Conservation (phyloP, 2,797 vertebrate genomes). For the Takifugu rubripes region DNA sequence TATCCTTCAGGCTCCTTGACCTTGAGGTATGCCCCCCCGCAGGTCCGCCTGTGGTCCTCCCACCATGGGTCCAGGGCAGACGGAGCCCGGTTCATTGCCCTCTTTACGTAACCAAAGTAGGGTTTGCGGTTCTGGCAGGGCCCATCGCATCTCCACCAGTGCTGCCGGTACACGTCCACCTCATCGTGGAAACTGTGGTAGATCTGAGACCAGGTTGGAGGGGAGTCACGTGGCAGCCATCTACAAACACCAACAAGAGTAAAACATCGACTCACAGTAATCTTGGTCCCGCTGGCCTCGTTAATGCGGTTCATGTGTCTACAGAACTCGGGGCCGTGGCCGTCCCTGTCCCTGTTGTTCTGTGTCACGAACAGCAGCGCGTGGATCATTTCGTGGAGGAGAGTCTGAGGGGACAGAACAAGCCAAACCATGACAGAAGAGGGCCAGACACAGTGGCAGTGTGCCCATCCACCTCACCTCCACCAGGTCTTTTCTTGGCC, state of each 20-base stretch:
- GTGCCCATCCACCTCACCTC: slow-evolving; percentile 73
- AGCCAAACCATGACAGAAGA: neutral
- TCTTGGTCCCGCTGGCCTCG: slow-evolving; percentile 83
- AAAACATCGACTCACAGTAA: slow-evolving; percentile 75
- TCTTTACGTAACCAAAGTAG: slow-evolving; percentile 89
- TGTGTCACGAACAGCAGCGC: slow-evolving; percentile 95
- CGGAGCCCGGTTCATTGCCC: slow-evolving; percentile 90
- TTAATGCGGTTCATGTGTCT: slow-evolving; percentile 97
- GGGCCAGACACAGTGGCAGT: too few species aligned
- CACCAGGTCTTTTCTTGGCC: slow-evolving; percentile 91
- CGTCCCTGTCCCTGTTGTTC: slow-evolving; percentile 88
- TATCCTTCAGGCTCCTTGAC: slow-evolving; percentile 92
- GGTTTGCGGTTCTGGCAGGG: slow-evolving; percentile 85
- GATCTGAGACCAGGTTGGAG: slow-evolving; percentile 67
- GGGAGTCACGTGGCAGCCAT: neutral
- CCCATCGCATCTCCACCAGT: slow-evolving; percentile 95
- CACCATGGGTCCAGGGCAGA: slow-evolving; percentile 91
- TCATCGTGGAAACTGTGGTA: slow-evolving; percentile 90
- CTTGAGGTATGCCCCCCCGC: slow-evolving; percentile 88
- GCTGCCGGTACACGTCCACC: slow-evolving; percentile 88
- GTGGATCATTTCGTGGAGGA: slow-evolving; percentile 98
- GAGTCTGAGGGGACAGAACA: slow-evolving; percentile 77
- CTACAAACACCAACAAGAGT: too few species aligned
- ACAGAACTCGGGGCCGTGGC: slow-evolving; percentile 93
- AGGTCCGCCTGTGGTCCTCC: slow-evolving; percentile 83